Base-by-base conservation (phyloP, 2,888 invertebrate species). In the Synanthedon formicaeformis region DNA sequence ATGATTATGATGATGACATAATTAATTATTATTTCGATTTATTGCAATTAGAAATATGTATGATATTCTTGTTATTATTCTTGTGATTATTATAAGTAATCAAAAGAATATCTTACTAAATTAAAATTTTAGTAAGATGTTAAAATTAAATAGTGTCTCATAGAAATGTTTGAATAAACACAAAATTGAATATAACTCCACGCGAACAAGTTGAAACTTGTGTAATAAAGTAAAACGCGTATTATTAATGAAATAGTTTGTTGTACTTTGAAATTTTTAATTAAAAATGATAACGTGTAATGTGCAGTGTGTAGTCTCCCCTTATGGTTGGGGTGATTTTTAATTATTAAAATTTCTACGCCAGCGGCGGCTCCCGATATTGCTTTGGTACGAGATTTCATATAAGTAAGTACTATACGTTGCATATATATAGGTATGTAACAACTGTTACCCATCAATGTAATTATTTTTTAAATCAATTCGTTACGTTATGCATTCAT, bases 271-370 rank as follows among this genome's bases (percentile, higher is more conserved):
- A 45, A 45, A 45, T 14, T 71, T 74, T 81, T 80, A 80, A 80
- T 80, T 83, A 83, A 86, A 84, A 84, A 77, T 82, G 78, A 81
- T 83, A 83, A 78, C 78, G 73, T 68, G 72, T 81, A 78, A 82
- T 81, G 75, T 78, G 73, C 79, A 73, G 73, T 75, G 66, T 68
- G 70, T 67, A 66, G 63, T 60, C 67, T 73, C 77, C 78, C 75
- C 69, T 66, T 64, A 65, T 62, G 67, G 73, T 65, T 73, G 79
- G 84, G 85, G 85, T 79, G 84, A 81, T 84, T 87, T 86, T 87
- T 84, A 84, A 85, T 86, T 83, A 85, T 85, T 84, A 84, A 83
- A 84, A 80, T 81, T 74, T 84, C 79, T 81, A 79, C 81, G 80
- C 83, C 76, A 68, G 58, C 71, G 73, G 77, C 77, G 70, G 71